Conservation (phyloP, 2,888 invertebrate species). For the Bugula neritina region DNA sequence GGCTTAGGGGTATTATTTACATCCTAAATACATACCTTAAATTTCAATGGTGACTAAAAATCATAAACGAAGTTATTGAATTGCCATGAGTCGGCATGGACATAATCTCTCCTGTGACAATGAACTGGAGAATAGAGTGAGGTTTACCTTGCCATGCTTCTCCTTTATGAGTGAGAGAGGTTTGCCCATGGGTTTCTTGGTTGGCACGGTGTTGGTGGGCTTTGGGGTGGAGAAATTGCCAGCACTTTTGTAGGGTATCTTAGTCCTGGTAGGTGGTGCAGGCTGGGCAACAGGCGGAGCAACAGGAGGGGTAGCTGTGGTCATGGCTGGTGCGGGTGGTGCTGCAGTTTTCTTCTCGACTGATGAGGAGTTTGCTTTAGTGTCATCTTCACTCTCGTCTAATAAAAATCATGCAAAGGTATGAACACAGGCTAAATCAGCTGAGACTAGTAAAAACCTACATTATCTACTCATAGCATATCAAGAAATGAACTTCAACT, state of each 20-base stretch:
- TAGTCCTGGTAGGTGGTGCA: background rate
- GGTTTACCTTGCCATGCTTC: constrained; percentile 22
- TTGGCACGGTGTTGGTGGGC: constrained; percentile 2
- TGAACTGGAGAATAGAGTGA: too few relatives aligned
- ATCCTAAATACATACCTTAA: background rate
- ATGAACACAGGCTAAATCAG: too few relatives aligned
- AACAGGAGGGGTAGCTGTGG: background rate
- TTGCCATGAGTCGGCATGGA: too few relatives aligned
- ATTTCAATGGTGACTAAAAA: too few relatives aligned
- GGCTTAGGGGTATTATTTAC: background rate
- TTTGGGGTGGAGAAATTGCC: background rate
- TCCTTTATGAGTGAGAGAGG: constrained; percentile 19
- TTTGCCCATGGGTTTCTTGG: constrained; percentile 24
- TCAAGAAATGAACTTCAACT: too few relatives aligned
- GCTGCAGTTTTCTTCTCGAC: background rate
- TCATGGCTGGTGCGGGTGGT: background rate
- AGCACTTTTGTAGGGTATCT: constrained; percentile 16
- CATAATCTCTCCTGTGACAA: too few relatives aligned
- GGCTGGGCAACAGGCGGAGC: background rate
- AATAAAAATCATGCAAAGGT: too few relatives aligned
- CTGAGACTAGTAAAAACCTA: too few relatives aligned
- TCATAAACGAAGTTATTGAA: too few relatives aligned
- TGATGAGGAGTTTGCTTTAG: background rate
- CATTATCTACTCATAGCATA: too few relatives aligned
- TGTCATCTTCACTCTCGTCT: constrained; percentile 22